Percentiles rank a stretch among this genome's conserved stretches.
Conservation (phyloP, 92 coral and sea anemone species). For the Epizoanthus rinbou region DNA sequence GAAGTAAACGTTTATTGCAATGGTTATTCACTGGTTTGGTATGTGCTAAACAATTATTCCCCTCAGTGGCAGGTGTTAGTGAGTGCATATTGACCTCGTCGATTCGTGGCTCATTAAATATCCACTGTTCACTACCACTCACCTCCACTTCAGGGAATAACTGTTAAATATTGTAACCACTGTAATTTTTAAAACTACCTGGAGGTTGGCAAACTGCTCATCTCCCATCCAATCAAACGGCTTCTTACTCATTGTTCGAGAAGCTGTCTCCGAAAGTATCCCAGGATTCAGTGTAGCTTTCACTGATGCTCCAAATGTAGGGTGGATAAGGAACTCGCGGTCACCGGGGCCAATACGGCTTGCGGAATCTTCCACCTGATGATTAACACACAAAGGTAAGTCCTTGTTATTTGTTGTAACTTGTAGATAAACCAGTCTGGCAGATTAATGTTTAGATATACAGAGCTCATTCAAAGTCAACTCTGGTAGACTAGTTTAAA, state of each 20-base stretch:
- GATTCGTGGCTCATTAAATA: no score
- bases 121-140: no score
- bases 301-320: constrained; percentile 92
- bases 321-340: constrained; percentile 95
- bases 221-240: constrained; percentile 99
- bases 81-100: no score
- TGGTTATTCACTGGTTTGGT: no score
- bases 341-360: constrained; percentile 94
- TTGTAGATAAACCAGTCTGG: not conserved
- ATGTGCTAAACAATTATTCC: no score
- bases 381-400: not conserved
- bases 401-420: not conserved
- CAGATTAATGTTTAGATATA: not conserved
- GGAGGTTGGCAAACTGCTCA: constrained; percentile 86
- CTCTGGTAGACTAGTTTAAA: no score
- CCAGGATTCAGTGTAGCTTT: constrained; percentile 83
- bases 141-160: no score
- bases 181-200: constrained; percentile 49
- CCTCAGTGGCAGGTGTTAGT: no score
- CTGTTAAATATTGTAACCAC: not conserved
- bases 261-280: constrained; percentile 65
- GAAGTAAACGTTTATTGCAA: no score
- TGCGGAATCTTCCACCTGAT: constrained; percentile 93
- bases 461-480: no score
- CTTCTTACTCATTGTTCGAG: constrained; percentile 78